These are phyloP conservation scores for Malthinus flaveolus DNA, from an alignment of 2,888 invertebrate species.

Conservation along the genomic window DNA sequence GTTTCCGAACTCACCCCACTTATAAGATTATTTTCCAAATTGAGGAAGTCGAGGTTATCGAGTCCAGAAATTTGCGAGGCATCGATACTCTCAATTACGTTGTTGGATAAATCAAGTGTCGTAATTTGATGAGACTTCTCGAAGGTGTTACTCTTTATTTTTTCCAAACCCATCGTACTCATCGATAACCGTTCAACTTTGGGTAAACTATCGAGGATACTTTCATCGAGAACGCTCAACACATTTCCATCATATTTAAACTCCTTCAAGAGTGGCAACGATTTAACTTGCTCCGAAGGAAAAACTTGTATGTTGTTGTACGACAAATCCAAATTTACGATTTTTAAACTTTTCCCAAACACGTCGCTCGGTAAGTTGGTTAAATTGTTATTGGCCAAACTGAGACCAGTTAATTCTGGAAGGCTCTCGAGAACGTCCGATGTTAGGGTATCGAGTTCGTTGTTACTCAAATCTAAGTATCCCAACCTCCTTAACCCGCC, in stretches of 20 bases:
- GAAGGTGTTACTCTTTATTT: not conserved
- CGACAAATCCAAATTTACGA: not conserved
- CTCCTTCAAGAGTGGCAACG: not conserved
- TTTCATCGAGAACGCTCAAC: not conserved
- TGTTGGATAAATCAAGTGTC: not conserved
- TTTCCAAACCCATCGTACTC: not conserved
- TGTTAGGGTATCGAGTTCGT: not conserved
- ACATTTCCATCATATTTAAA: not conserved
- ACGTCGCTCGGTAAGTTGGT: not conserved
- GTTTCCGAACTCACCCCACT: not conserved
- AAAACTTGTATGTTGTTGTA: not conserved
- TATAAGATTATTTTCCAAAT: not conserved
- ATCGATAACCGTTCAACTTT: not conserved
- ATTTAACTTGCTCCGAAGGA: not conserved
- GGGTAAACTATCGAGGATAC: not conserved
- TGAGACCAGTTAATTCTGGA: not conserved
- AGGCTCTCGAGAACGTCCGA: not conserved
- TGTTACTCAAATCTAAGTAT: not conserved
- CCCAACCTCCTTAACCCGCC: not conserved
- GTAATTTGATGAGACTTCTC: not conserved
- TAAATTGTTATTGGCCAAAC: not conserved
- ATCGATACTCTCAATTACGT: not conserved
- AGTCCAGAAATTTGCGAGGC: not conserved
- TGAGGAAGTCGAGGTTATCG: not conserved
- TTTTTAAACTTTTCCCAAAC: not conserved